A percentile compares a stretch with the other conserved stretches of the same genome.
phyloP scores from a whole-genome alignment of 2,113 vertebrate species.

The Periophthalmodon schlosseri region DNA sequence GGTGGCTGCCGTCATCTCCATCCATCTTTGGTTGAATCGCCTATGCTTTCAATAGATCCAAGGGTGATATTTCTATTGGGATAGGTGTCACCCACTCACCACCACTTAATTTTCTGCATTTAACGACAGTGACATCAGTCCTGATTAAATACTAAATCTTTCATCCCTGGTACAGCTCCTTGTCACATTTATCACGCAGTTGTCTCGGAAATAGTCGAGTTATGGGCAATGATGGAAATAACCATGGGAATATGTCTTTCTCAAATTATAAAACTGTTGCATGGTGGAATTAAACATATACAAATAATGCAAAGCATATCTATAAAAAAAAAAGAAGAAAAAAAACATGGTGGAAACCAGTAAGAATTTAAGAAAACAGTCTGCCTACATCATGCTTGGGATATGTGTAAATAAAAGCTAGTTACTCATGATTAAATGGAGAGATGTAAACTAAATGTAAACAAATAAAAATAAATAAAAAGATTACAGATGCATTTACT shows the following conservation, averaged over 20 bases:
- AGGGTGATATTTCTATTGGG: constrained; percentile 61
- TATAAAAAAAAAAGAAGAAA: background rate
- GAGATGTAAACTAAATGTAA: background rate
- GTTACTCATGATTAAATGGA: too few species aligned
- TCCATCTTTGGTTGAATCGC: constrained; percentile 30
- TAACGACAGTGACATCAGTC: constrained; percentile 40
- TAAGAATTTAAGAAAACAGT: too few species aligned
- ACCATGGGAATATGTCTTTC: constrained; percentile 18
- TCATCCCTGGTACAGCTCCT: constrained; percentile 24
- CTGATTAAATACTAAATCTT: constrained; percentile 71
- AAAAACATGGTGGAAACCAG: too few species aligned
- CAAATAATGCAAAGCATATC: background rate
- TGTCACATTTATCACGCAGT: constrained; percentile 49
- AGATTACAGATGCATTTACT: background rate
- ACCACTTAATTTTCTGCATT: constrained; percentile 56
- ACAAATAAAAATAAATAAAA: background rate
- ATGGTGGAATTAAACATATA: background rate
- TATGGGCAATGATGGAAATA: constrained; percentile 24
- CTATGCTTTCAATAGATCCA: constrained; percentile 25
- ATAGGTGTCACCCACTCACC: constrained; percentile 46
- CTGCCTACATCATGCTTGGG: too few species aligned
- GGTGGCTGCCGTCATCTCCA: constrained; percentile 34
- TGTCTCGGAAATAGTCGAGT: constrained; percentile 27
- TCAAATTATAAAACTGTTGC: background rate
- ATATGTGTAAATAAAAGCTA: too few species aligned